Base-by-base conservation (phyloP, 2,888 invertebrate genomes). In the Acronicta psi region DNA sequence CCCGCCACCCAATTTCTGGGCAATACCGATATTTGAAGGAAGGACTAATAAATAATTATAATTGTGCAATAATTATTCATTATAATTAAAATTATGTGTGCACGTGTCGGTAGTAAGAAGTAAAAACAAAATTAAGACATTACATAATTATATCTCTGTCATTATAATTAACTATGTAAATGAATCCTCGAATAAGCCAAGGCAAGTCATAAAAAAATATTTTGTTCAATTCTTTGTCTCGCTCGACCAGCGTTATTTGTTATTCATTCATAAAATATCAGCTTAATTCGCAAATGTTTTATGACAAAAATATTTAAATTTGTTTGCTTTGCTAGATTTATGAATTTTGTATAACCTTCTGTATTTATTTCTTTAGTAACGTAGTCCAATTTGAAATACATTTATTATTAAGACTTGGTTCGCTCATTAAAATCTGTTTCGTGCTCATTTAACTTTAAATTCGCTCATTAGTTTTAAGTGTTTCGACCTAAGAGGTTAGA, bases 271-370 rank as follows among this genome's bases (percentile, higher is more conserved):
- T 2, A 38, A 52, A n/a, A 34, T 34, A 25, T 16, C 11, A 41
- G 10, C 14, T 8, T 36, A n/a, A 37, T 25, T 43, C 18, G 2
- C 11, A 38, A 57, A 44, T 66, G 16, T 20, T 65, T 31, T 16
- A 18, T 42, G 14, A 20, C n/a, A 66, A 38, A 44, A 25, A 58
- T 29, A 49, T 23, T 57, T 29, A 49, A 49, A 17, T 29, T 29
- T 44, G 11, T 59, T 66, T 45, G 2, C 13, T 56, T 62, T 40
- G n/a, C 11, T 49, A 3, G 6, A 7, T 34, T 38, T 38, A 38
- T 51, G 29, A 60, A 43, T 43, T 50, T 69, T 61, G 46, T 11
- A 51, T 69, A 4, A 16, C 16, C 46, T 9, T 50, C 2, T 34
- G 9, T 34, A 46, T 46, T 14, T 29, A 2, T 38, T 59, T 50